Conservation (phyloP, 92 coral and sea anemone species). For the Phenganax subtilis region DNA sequence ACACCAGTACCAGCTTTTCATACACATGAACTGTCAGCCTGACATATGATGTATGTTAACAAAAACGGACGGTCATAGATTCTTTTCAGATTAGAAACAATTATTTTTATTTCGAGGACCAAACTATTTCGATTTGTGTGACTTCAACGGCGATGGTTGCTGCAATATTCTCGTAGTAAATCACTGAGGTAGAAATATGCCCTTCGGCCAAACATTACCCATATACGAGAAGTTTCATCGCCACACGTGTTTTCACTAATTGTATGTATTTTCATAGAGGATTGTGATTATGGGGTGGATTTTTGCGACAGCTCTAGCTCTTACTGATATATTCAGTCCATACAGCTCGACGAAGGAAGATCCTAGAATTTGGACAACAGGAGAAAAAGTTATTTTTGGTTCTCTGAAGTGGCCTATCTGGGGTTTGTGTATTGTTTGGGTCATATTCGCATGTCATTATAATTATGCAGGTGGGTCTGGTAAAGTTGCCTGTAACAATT, state of each 20-base stretch:
- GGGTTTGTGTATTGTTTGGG: constrained; percentile 11
- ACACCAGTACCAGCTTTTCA: no score
- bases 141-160: no score
- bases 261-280: not conserved
- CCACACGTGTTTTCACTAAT: not conserved
- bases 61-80: no score
- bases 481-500: not conserved
- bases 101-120: no score
- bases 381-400: not conserved
- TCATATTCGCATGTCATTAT: constrained; percentile 15
- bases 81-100: no score
- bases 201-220: no score
- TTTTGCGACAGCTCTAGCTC: not conserved
- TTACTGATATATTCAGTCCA: not conserved
- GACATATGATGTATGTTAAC: no score
- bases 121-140: no score
- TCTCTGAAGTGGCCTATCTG: not conserved
- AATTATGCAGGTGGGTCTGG: constrained; percentile 4
- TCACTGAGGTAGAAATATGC: no score
- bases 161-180: no score
- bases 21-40: no score
- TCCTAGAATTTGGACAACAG: constrained; percentile 4
- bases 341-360: constrained; percentile 1
- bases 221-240: no score
- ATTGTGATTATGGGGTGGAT: not conserved